Base-by-base conservation (phyloP, 92 coral and sea anemone species). In the Paramuricea clavata region DNA sequence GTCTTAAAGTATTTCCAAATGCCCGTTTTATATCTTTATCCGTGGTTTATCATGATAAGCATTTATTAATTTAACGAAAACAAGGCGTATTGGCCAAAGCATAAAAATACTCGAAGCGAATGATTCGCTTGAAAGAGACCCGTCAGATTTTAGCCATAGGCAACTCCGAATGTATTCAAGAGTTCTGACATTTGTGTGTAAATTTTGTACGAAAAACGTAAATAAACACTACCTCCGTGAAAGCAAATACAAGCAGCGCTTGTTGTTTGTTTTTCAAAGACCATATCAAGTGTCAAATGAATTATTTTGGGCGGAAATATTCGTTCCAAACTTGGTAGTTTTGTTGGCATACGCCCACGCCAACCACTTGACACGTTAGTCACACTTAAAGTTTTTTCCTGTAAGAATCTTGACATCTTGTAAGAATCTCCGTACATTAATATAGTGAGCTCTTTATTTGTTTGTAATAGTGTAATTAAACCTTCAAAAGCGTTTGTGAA, bases 281-380 rank as follows among this genome's bases (percentile, higher is more conserved):
- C 70, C 17, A 22, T 62, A 62, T 62, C 36, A 31, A 28, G 12
- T 65, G 41, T 13, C 72, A 65, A 65, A 65, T 27, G n/a, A 28
- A 12, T 30, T 31, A 65, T 21, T 65, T 65, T 65, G 10, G 72
- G 41, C 72, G 13, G 60, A 74, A 5, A 22, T 22, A 22, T 25
- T n/a, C 69, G 42, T 13, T 3, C 73, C 71, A 33, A 34, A 79
- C 25, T 25, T 60, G 84, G 84, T 22, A 39, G 30, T 12, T 17
- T 22, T 76, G 35, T 60, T 9, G 25, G 8, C 36, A 21, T 16
- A 54, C 83, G 69, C 83, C 73, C 47, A 79, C 84, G 57, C 1
- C 15, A 7, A 0, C 0, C 78, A 72, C 78, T 39, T 25, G 30
- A 41, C 26, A 41, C 44, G 56, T 72, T 72, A 6, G 25, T 33